These are phyloP conservation scores for Agapetus fuscipes DNA, from an alignment of 2,888 invertebrate species.

Conservation along the genomic window DNA sequence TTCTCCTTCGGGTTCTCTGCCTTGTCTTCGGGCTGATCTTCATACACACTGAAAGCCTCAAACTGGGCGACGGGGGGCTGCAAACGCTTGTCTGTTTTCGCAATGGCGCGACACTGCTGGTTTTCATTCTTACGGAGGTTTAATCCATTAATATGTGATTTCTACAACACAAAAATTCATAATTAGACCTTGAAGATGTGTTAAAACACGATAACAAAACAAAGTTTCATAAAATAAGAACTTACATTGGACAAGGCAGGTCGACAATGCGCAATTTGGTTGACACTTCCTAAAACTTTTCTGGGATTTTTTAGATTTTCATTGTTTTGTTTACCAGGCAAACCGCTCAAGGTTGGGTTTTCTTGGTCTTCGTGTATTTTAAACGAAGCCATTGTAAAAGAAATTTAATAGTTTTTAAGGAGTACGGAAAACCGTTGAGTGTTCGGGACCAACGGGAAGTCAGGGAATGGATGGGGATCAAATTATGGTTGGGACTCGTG, in stretches of 20 bases:
- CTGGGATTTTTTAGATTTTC: constrained; percentile 49
- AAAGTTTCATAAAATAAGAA: too few relatives aligned
- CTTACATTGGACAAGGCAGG: too few relatives aligned
- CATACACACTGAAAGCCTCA: constrained; percentile 68
- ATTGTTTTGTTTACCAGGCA: constrained; percentile 4
- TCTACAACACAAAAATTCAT: constrained; percentile 8
- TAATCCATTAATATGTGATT: constrained; percentile 6
- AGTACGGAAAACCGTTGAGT: too few relatives aligned
- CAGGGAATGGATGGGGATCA: too few relatives aligned
- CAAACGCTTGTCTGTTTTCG: constrained; percentile 5
- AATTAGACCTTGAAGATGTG: constrained; percentile 2
- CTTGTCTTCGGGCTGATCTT: constrained; percentile 48
- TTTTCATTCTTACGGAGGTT: constrained; percentile 13
- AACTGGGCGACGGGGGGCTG: constrained; percentile 55
- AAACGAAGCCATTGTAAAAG: constrained; percentile 59
- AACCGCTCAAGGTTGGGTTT: constrained; percentile 36
- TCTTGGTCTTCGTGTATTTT: constrained; percentile 71
- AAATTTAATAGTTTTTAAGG: too few relatives aligned
- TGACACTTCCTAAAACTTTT: constrained; percentile 54
- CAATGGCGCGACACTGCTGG: constrained; percentile 4
- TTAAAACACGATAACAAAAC: neutral
- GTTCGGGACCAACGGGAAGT: too few relatives aligned
- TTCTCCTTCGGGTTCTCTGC: constrained; percentile 36
- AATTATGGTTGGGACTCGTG: too few relatives aligned
- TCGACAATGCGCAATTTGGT: too few relatives aligned